Conservation (phyloP, 2,888 invertebrate genomes). For the Helleia helle region DNA sequence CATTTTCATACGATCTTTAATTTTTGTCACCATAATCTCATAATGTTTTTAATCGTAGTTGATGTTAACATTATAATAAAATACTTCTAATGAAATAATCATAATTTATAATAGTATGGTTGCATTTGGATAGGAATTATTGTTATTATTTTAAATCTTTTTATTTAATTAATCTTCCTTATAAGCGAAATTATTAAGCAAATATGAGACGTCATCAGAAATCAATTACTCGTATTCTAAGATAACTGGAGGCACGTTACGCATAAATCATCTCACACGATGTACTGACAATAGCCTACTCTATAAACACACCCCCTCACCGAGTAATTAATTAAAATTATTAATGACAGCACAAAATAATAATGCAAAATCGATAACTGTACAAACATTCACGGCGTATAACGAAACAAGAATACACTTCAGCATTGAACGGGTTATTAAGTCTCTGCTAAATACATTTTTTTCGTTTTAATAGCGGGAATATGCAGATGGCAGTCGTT, state of each 20-base stretch:
- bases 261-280: constrained; percentile 60
- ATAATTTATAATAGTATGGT: no score
- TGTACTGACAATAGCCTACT: constrained; percentile 41
- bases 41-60: no score
- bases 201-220: constrained; percentile 42
- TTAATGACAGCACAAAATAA: constrained; percentile 60
- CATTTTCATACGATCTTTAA: no score
- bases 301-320: constrained; percentile 35
- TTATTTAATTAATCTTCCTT: no score
- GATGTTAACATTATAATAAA: no score
- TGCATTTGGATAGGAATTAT: no score
- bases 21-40: no score
- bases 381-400: constrained; percentile 12
- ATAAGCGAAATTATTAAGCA: no score
- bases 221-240: constrained; percentile 56
- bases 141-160: no score
- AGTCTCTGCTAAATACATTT: constrained; percentile 38
- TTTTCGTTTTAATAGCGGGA: constrained; percentile 47
- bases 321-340: constrained; percentile 65
- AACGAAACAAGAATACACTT: constrained; percentile 25
- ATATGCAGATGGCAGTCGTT: constrained; percentile 56
- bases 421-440: constrained; percentile 55
- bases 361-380: constrained; percentile 59
- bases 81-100: no score
- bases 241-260: constrained; percentile 27